These are phyloP conservation scores for Drosophila prostipennis DNA, from an alignment of 2,888 invertebrate species.

Conservation along the genomic window DNA sequence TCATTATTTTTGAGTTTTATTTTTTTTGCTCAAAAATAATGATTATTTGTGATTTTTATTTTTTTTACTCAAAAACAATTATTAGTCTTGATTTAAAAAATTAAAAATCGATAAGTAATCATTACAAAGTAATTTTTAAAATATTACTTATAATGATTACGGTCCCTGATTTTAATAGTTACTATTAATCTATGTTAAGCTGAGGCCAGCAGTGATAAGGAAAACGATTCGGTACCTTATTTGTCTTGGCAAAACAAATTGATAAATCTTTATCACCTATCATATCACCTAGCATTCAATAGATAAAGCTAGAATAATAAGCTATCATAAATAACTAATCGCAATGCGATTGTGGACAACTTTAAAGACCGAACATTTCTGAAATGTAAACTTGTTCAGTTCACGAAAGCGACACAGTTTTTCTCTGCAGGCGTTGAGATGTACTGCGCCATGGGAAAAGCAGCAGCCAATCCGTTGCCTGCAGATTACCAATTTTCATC, in stretches of 20 bases:
- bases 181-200: too few species aligned
- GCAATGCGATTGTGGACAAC: conserved; percentile 40
- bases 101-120: too few species aligned
- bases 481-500: conserved; percentile 10
- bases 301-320: neutral
- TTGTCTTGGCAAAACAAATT: neutral
- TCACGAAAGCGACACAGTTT: conserved; percentile 65
- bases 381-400: conserved; percentile 56
- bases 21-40: too few species aligned
- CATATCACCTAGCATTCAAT: neutral
- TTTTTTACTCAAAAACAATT: too few species aligned
- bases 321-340: neutral
- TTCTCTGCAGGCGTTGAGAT: conserved; percentile 74
- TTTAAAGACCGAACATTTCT: conserved; percentile 70
- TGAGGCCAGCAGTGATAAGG: neutral
- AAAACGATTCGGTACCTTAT: neutral
- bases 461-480: conserved; percentile 58
- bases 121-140: too few species aligned
- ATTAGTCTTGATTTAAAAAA: too few species aligned
- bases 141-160: too few species aligned
- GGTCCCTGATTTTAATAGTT: too few species aligned
- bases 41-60: too few species aligned
- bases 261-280: neutral
- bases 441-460: conserved; percentile 49
- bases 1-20: too few species aligned